Conservation (phyloP, 2,113 vertebrate genomes). For the Guaruba guarouba region DNA sequence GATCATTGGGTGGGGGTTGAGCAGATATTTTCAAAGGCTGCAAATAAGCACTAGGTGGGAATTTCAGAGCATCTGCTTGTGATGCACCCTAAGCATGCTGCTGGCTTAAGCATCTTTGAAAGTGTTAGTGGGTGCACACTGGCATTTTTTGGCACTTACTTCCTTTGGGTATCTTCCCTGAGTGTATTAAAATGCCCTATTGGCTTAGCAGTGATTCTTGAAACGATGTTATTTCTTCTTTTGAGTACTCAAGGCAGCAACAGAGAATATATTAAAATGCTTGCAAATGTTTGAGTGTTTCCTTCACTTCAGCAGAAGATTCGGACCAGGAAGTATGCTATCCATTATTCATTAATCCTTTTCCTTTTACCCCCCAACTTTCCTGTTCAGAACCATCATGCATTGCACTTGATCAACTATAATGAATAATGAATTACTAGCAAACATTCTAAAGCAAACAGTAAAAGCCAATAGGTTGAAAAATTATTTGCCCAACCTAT, state of each 20-base stretch:
- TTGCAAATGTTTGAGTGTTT: neutral
- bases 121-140: neutral
- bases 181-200: neutral
- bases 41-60: neutral
- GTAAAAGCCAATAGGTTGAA: constrained; percentile 11
- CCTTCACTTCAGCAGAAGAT: neutral
- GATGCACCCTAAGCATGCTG: neutral
- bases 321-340: neutral
- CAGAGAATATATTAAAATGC: neutral
- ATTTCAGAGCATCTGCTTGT: neutral
- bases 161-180: neutral
- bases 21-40: neutral
- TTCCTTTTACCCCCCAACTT: neutral
- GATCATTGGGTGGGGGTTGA: neutral
- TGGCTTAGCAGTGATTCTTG: neutral
- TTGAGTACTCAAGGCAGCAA: neutral
- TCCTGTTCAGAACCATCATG: neutral
- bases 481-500: constrained; percentile 44
- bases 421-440: constrained; percentile 48
- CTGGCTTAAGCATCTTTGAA: neutral
- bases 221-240: neutral
- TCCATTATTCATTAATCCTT: constrained; percentile 3
- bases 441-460: constrained; percentile 40
- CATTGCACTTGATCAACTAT: constrained; percentile 1
- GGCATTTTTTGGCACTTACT: neutral